These are phyloP conservation scores for Nyctibius bracteatus DNA, from an alignment of 2,113 vertebrate genomes.

Conservation along the genomic window DNA sequence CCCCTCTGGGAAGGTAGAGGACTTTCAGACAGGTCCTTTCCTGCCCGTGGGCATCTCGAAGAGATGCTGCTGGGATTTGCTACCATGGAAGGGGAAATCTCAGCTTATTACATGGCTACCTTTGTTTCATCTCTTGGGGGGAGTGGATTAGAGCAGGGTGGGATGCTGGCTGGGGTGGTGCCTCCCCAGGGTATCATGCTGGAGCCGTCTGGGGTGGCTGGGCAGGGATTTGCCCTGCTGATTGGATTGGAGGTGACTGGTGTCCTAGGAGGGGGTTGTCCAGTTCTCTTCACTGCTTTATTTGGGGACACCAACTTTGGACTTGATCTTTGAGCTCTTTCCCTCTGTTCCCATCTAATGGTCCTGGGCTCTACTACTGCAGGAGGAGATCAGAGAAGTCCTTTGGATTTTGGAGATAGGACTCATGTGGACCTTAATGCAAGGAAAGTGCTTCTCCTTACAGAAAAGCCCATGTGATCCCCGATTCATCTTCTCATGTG, in stretches of 20 bases:
- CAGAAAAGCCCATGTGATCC: background rate
- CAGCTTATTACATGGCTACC: rapidly evolving
- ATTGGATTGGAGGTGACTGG: rapidly evolving
- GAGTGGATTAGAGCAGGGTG: background rate
- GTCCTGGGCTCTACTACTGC: background rate
- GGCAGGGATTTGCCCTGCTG: background rate
- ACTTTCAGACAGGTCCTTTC: background rate
- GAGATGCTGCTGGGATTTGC: background rate
- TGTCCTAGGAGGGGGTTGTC: background rate
- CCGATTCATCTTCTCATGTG: rapidly evolving
- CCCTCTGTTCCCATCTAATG: background rate
- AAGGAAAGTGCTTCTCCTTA: background rate
- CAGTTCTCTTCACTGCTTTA: background rate
- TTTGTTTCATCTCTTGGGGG: background rate
- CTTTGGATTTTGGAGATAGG: background rate
- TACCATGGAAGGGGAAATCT: background rate
- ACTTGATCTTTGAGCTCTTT: background rate
- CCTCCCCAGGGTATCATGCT: background rate
- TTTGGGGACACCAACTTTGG: background rate
- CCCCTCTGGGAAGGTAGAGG: background rate
- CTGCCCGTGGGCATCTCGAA: rapidly evolving
- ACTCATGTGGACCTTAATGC: background rate
- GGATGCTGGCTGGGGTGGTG: background rate
- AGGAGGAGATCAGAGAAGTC: background rate
- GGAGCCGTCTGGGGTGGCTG: background rate